Base-by-base conservation (phyloP, 2,888 invertebrate genomes). In the Torymus texanus region DNA sequence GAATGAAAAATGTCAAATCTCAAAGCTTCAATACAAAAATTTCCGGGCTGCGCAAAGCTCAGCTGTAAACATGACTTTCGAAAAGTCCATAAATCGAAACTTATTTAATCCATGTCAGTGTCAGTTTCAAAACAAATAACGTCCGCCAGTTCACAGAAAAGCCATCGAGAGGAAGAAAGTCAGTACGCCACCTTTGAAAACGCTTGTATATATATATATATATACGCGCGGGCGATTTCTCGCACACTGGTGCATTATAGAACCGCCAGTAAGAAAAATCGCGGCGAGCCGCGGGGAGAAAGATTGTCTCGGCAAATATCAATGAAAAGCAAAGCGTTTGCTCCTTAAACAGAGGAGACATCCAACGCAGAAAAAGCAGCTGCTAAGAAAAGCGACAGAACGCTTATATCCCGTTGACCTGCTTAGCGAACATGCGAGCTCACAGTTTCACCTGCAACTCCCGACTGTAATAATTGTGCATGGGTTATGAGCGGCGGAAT, bases 141-240 rank as follows among this genome's bases (percentile, higher is more conserved):
- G 29, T 29, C 29, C 29, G 29, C 29, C 29, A 29, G 29, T 29
- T 29, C 4, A 3, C 29, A 29, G 24, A 63, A 63, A n/a, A 63
- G 29, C 29, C 1, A 41, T n/a, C 2, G 5, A 16, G 12, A 55
- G 16, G 29, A 29, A 1, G 55, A 24, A 66, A 53, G 66, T 72
- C n/a, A 14, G 10, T 5, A 3, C 29, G 4, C 29, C 29, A 62
- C 2, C 24, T 50, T 21, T 16, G 21, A 51, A 58, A 66, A 53
- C 53, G 5, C 4, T 29, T 11, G 51, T 21, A 21, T 21, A 21
- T 21, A 21, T 1, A 56, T 56, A 29, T 11, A 66, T 1, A 56
- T 56, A 29, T 11, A 66, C 5, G 65, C 65, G 56, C 12, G 65
- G 58, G 56, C 56, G 74, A 62, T 74, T 72, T 74, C 56, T 65